A percentile compares a stretch with the other conserved stretches of the same genome.
These are phyloP conservation scores for Corvus hawaiiensis DNA, from an alignment of 2,113 vertebrate genomes.

Conservation along the genomic window DNA sequence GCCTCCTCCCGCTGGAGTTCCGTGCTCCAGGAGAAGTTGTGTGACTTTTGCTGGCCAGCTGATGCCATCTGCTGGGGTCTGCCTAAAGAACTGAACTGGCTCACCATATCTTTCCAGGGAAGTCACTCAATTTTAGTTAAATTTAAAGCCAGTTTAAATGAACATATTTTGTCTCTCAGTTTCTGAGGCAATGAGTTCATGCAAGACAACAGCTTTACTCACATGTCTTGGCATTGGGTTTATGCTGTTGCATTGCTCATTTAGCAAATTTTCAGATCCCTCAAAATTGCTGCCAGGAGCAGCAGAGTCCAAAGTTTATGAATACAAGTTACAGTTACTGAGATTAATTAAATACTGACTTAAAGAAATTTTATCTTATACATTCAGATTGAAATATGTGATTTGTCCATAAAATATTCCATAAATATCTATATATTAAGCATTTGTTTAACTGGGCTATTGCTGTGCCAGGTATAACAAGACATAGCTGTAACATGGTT, in stretches of 20 bases:
- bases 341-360: background rate
- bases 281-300: background rate
- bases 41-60: constrained; percentile 1
- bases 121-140: background rate
- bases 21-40: background rate
- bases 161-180: background rate
- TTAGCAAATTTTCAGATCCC: background rate
- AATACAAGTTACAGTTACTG: background rate
- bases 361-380: background rate
- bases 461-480: background rate
- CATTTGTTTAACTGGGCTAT: background rate
- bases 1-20: background rate
- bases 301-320: background rate
- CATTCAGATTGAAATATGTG: background rate
- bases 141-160: background rate
- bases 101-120: background rate
- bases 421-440: background rate
- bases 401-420: background rate
- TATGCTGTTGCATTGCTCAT: background rate
- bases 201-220: background rate
- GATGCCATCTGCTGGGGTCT: constrained; percentile 52
- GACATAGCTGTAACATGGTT: background rate
- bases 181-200: background rate
- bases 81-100: background rate
- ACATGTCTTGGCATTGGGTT: fast-evolving